phyloP scores from a whole-genome alignment of 2,113 vertebrate genomes.

The Lipophrys pholis region DNA sequence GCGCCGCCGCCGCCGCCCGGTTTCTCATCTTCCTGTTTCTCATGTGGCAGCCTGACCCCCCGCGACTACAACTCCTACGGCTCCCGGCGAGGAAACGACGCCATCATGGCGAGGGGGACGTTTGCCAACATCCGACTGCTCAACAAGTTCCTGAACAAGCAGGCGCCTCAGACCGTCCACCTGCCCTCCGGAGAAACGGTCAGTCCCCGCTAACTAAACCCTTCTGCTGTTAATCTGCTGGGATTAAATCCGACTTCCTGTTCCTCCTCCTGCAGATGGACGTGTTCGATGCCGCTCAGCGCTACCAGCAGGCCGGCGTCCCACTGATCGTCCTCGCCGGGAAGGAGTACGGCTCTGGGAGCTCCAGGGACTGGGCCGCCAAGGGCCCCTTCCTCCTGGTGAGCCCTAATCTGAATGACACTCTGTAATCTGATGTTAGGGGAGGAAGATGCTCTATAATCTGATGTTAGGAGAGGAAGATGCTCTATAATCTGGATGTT shows the following conservation, averaged over 20 bases:
- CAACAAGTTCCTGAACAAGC: slow-evolving; percentile 96
- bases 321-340: slow-evolving; percentile 92
- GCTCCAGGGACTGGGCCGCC: slow-evolving; percentile 98
- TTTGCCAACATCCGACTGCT: slow-evolving; percentile 97
- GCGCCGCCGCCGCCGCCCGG: slow-evolving; percentile 82
- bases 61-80: slow-evolving; percentile 97
- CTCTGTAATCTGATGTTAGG: too few species aligned
- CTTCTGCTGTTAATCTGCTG: too few species aligned
- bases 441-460: too few species aligned
- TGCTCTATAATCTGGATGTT: too few species aligned
- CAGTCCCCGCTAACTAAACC: slow-evolving; percentile 15
- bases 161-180: slow-evolving; percentile 91
- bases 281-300: slow-evolving; percentile 92
- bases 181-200: slow-evolving; percentile 91
- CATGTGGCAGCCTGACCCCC: slow-evolving; percentile 84
- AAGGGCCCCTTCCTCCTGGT: slow-evolving; percentile 97
- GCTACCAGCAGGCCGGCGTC: slow-evolving; percentile 87
- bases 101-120: slow-evolving; percentile 95
- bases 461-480: too few species aligned
- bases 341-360: slow-evolving; percentile 96
- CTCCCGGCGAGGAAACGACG: slow-evolving; percentile 95
- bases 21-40: background rate
- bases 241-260: background rate
- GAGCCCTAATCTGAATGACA: too few species aligned
- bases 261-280: slow-evolving; percentile 85